phyloP scores from a whole-genome alignment of 2,797 vertebrate species.

The Callimico goeldii region DNA sequence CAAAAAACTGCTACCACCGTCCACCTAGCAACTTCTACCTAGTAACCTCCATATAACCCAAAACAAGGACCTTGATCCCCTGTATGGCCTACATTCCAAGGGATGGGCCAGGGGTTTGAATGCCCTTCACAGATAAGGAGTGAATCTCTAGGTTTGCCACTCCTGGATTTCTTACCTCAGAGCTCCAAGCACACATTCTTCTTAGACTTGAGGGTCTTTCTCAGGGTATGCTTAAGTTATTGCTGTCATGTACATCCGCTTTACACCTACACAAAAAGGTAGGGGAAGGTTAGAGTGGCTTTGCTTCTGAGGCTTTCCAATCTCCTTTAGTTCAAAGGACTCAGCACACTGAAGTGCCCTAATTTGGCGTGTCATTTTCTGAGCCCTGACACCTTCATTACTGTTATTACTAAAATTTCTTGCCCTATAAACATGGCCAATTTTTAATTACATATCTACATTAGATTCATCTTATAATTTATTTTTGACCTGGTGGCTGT shows the following conservation, averaged over 20 bases:
- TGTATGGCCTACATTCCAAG: neutral
- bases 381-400: neutral
- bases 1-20: neutral
- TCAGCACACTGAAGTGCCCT: neutral
- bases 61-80: neutral
- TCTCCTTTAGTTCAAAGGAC: neutral
- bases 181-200: neutral
- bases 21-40: neutral
- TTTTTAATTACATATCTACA: constrained; percentile 44
- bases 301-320: neutral
- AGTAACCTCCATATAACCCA: neutral
- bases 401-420: neutral
- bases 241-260: neutral
- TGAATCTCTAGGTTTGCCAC: neutral
- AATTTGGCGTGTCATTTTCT: neutral
- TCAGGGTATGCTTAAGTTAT: neutral
- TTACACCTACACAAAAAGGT: neutral
- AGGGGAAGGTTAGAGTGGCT: neutral
- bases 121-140: neutral
- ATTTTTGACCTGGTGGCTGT: neutral
- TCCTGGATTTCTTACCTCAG: neutral
- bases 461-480: constrained; percentile 26
- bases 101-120: neutral
- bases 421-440: neutral
- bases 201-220: neutral